Evolutionary conservation across 2,888 invertebrate species (phyloP), one percentile per base, ranked within the genome.

Genomic region (Tuberolachnus salignus): DNA sequence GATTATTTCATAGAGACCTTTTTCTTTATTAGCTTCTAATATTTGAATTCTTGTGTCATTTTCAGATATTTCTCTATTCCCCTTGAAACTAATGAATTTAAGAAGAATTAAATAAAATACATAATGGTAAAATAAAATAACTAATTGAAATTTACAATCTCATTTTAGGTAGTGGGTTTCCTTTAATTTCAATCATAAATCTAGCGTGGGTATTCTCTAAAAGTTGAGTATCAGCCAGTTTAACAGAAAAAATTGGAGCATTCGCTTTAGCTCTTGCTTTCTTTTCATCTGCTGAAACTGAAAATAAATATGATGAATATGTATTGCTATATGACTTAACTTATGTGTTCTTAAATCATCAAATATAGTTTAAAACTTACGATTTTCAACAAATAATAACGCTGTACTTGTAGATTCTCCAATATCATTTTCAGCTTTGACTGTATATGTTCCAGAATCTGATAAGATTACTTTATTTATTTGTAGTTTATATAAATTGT

Each of bases 381-480:
- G 87, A 88, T 93, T 90, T 84, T 93, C 92, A 82, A 96, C 94
- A 82, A 93, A 89, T 83, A 96, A 89, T 86, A 94, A 94, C 81
- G 95, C 94, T 57, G 95, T 94, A 85, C 94, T 94, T 81, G 92
- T 91, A 63, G 93, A 88, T 3, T 85, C 85, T 81, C 95, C 94
- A 80, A 91, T 89, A 42, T 88, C 88, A 84, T 95, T 94, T 80
- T 92, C 91, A 23, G 96, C 96, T 82, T 94, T 90, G 64, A 95
- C 94, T 0, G 94, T 94, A 86, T 98, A 98, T 61, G 94, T 89
- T 69, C 95, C 97, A n/a, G 91, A 89, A 86, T 97, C 97, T 44
- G 89, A 90, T 83, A 92, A 87, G 34, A 86, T 85, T 83, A 92
- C 92, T 85, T 94, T 92, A 84, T 90, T 89, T 82, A 94, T 89